These are phyloP conservation scores for Proteles cristata DNA, from an alignment of 2,113 vertebrate genomes.

Conservation along the genomic window DNA sequence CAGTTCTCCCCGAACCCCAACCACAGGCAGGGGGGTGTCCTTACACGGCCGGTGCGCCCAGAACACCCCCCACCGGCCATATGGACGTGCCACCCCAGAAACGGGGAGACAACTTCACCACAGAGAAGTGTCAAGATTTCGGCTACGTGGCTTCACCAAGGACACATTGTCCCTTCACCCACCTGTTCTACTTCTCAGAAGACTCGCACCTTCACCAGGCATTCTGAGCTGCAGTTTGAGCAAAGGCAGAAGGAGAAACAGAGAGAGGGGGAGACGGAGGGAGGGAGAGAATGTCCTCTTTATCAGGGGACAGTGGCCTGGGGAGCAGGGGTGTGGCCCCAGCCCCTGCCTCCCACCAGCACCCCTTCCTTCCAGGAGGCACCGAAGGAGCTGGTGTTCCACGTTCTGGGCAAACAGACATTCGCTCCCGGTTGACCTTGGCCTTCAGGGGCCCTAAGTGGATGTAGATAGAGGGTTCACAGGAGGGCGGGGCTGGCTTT, in stretches of 20 bases:
- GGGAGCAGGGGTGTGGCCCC: neutral
- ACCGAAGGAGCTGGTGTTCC: too few relatives aligned
- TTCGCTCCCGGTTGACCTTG: neutral
- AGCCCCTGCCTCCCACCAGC: fast-evolving
- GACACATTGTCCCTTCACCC: neutral
- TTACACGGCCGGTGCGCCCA: neutral
- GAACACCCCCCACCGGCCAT: neutral
- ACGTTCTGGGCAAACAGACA: neutral
- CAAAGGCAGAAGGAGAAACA: neutral
- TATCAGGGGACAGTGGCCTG: neutral
- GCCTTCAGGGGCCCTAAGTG: neutral
- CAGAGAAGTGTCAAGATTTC: neutral
- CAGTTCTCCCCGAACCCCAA: neutral
- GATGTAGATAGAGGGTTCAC: fast-evolving
- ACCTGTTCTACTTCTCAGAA: neutral
- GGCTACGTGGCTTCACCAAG: neutral
- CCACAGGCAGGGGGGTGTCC: neutral
- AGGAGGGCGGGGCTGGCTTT: neutral
- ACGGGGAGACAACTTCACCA: neutral
- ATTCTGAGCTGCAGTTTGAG: too few relatives aligned
- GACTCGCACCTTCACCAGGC: neutral
- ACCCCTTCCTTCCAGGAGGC: neutral
- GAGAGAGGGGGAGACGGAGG: neutral
- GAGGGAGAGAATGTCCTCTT: too few relatives aligned
- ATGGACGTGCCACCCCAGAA: neutral